Evolutionary conservation across 2,113 vertebrate species (phyloP), one percentile per base, ranked within the genome.

Genomic region (Capreolus pygargus): DNA sequence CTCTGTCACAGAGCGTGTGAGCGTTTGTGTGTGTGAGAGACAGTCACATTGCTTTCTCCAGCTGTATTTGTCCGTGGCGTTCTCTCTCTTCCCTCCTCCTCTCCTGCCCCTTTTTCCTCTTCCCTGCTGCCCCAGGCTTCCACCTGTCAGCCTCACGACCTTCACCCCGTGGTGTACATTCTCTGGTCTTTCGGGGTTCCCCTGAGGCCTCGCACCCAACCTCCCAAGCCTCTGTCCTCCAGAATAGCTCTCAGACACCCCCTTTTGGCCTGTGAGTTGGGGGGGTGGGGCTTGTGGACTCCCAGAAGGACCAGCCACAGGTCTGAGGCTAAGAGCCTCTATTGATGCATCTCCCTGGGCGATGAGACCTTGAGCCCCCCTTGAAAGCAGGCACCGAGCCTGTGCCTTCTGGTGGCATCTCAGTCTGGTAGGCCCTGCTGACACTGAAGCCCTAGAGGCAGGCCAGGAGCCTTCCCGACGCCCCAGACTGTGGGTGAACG

Each of bases 21-120:
- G 50, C 5, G 12, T 5, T 5, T 19, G 27, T 55, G 30, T n/a
- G n/a, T 36, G 67, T 23, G 67, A 39, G 19, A 70, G 67, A 39
- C 67, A 23, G 17, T 16, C 23, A 28, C 60, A 12, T 16, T 27
- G 14, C 13, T 50, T n/a, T 11, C 5, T 47, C 28, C 1, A 1
- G 47, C 25, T 55, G 1, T 54, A 0, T 0, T 50, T 13, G 61
- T 54, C 25, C 27, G 30, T 19, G 12, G 64, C 6, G 7, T 36
- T 70, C 36, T 47, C 50, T 89, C 11, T 1, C 47, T 52, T n/a
- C 39, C 13, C 19, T 10, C 33, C 23, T 36, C 33, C 17, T 55
- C n/a, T 76, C 55, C 43, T 76, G n/a, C 9, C 61, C 16, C 1
- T 36, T 39, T 61, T 36, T 30, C 13, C 60, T 67, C 15, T 23